These are phyloP conservation scores for Burhinus oedicnemus DNA, from an alignment of 2,113 vertebrate species.

Conservation along the genomic window DNA sequence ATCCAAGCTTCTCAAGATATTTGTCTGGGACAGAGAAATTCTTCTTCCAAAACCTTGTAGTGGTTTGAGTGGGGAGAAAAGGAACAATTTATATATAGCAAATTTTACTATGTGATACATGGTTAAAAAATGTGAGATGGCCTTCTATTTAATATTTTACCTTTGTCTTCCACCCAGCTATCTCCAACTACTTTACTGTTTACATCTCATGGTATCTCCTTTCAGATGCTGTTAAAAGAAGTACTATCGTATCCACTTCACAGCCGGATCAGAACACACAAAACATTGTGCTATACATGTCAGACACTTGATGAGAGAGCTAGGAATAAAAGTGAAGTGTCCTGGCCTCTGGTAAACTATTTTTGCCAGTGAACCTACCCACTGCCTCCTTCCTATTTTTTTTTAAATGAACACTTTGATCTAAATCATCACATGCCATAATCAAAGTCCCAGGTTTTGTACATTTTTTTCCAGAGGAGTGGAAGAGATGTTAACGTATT, in stretches of 20 bases:
- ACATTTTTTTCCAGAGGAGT: not conserved
- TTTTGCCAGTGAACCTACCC: not conserved
- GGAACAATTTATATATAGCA: not conserved
- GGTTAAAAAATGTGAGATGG: too few species aligned
- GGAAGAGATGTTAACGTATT: not conserved
- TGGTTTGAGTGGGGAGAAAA: not conserved
- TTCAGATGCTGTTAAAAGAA: not conserved
- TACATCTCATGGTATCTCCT: not conserved
- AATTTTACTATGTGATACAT: not conserved
- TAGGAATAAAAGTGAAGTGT: not conserved
- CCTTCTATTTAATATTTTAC: not conserved
- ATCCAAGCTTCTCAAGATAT: conserved; percentile 81
- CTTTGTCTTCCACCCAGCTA: not conserved
- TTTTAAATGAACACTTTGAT: not conserved
- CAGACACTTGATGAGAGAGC: not conserved
- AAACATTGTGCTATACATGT: not conserved
- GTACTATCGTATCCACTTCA: not conserved
- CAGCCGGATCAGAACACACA: not conserved
- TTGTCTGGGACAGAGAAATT: conserved; percentile 76
- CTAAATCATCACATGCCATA: not conserved
- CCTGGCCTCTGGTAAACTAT: not conserved
- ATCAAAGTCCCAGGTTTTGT: not conserved
- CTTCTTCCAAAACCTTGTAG: conserved; percentile 81
- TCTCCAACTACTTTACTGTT: not conserved
- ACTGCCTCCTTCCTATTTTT: not conserved